Evolutionary conservation across 2,797 vertebrate genomes (phyloP).

Genomic region (Pantherophis alleghaniensis): DNA sequence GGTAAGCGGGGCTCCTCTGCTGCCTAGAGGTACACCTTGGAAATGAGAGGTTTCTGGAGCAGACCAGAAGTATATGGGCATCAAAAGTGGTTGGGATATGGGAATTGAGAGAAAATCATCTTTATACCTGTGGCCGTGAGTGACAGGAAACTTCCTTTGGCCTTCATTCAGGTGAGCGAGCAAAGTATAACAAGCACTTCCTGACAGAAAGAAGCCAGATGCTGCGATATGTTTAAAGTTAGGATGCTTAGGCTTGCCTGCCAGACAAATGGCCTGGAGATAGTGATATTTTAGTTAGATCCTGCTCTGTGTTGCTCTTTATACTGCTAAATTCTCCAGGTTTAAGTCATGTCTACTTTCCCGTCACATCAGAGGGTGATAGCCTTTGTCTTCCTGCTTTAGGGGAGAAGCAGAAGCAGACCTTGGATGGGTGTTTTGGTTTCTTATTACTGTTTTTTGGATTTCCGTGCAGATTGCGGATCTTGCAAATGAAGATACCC

Average conservation of each 20-base stretch:
- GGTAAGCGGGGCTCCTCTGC: no score
- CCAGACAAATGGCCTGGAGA: neutral
- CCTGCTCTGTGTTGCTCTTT: neutral
- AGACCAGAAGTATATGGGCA: neutral
- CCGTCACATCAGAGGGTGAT: neutral
- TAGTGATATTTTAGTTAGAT: neutral
- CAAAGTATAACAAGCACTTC: neutral
- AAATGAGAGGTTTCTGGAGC: neutral
- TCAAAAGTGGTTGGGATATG: neutral
- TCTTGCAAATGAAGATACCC: constrained; percentile 97
- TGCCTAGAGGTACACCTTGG: neutral
- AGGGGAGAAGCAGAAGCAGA: neutral
- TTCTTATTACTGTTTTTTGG: neutral
- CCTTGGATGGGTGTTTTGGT: neutral
- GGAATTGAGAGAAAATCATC: neutral
- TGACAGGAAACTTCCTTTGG: neutral
- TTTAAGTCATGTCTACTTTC: no score
- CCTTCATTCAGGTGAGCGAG: neutral
- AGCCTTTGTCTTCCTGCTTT: no score
- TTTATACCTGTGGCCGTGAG: neutral
- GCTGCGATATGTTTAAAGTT: neutral
- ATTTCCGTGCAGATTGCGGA: constrained; percentile 85
- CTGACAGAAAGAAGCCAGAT: neutral
- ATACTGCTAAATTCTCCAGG: neutral
- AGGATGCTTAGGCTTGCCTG: neutral